Conservation (phyloP, 2,888 invertebrate genomes). For the Sarcophaga carnaria region DNA sequence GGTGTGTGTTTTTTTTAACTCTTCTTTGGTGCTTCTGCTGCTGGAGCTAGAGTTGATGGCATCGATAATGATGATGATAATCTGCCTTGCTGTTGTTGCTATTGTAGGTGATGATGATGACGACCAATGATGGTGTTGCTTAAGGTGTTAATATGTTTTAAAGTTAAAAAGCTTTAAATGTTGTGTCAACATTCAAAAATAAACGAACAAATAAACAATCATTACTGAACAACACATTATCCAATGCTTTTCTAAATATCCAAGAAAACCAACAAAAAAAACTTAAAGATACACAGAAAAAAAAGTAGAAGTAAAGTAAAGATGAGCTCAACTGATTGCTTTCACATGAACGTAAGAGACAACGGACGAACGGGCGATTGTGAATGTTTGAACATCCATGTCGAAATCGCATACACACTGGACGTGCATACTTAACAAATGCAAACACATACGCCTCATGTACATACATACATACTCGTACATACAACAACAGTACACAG, state of each 20-base stretch:
- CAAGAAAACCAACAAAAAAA: background rate
- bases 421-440: slow-evolving; percentile 51
- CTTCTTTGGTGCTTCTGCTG: slow-evolving; percentile 26
- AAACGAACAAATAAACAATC: slow-evolving; percentile 61
- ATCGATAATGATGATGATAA: slow-evolving; percentile 7
- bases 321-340: slow-evolving; percentile 61
- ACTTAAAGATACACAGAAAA: background rate
- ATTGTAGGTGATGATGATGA: background rate
- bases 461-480: background rate
- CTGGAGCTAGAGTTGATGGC: background rate
- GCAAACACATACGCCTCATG: slow-evolving; percentile 16
- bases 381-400: background rate
- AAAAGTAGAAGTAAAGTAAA: slow-evolving; percentile 1
- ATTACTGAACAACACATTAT: slow-evolving; percentile 62
- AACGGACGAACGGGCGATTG: background rate
- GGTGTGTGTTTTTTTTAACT: slow-evolving; percentile 3
- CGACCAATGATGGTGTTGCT: slow-evolving; percentile 38
- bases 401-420: slow-evolving; percentile 19
- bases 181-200: slow-evolving; percentile 58
- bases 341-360: slow-evolving; percentile 56
- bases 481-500: background rate
- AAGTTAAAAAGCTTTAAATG: slow-evolving; percentile 64
- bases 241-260: slow-evolving; percentile 49
- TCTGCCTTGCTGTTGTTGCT: background rate
- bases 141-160: slow-evolving; percentile 65